Evolutionary conservation across 2,113 vertebrate species (phyloP), one percentile per base, ranked within the genome.

Genomic region (Rhineura floridana): DNA sequence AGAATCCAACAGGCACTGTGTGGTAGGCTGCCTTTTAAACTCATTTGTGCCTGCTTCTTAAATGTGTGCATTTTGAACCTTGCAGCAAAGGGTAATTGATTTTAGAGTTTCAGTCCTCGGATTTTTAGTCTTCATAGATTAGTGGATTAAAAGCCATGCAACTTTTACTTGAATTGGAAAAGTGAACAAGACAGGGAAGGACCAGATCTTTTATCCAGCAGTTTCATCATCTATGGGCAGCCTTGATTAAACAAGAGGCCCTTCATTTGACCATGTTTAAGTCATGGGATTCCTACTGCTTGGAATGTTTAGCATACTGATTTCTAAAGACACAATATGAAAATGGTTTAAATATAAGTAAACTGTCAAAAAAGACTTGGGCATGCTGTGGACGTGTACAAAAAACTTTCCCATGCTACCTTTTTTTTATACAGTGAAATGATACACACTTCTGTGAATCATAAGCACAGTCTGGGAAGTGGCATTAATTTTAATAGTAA

Each of bases 131-230:
- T 91, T 84, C 84, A 63, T 79, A 73, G 91, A 52, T 86, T 91
- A 89, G 90, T 89, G 93, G 92, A 95, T 93, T 77, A 93, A 92
- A 94, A 96, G 94, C 95, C 95, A 96, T 95, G 93, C 92, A 92
- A 89, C 91, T 59, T 86, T 83, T 95, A 95, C 93, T 93, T 93
- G 93, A 95, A 84, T 91, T 89, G 92, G 90, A 93, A 93, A 81
- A 94, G 93, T 91, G 94, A 93, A 93, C 88, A 78, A 90, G 87
- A 69, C 84, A 75, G 72, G 76, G 90, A 76, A 85, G 91, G 91
- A 88, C 52, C 84, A 72, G 88, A 72, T 82, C 88, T 83, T 83
- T 91, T 80, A 83, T 91, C 73, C 83, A 0, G 83, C 59, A 77
- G 62, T 73, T 80, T 78, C 28, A 86, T 72, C 30, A 67, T 65